These are phyloP conservation scores for Paraplagusia blochii DNA, from an alignment of 2,113 vertebrate species.

Conservation along the genomic window DNA sequence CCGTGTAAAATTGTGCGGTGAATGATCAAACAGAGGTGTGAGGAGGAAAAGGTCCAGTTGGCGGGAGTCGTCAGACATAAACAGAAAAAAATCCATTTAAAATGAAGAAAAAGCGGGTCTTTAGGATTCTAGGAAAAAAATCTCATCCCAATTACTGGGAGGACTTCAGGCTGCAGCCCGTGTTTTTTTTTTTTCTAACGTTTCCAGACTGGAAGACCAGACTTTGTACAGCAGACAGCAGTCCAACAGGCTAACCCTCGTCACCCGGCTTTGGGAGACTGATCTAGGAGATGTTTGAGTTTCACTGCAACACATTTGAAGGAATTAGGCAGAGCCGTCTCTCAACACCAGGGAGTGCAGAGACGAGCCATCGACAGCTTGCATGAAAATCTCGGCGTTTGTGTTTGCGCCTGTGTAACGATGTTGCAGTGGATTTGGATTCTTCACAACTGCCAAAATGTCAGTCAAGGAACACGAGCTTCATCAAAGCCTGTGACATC, in stretches of 20 bases:
- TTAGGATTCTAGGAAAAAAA: slow-evolving; percentile 57
- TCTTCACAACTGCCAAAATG: slow-evolving; percentile 69
- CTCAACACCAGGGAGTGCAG: background rate
- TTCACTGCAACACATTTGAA: background rate
- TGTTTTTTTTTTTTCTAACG: slow-evolving; percentile 50
- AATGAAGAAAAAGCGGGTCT: slow-evolving; percentile 54
- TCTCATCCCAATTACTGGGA: slow-evolving; percentile 63
- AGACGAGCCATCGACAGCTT: slow-evolving; percentile 53
- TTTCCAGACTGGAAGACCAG: slow-evolving; percentile 58
- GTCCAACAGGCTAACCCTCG: slow-evolving; percentile 53
- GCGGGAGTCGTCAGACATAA: slow-evolving; percentile 70
- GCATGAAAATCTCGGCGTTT: slow-evolving; percentile 60
- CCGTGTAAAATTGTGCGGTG: slow-evolving; percentile 39
- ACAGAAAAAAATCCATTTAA: slow-evolving; percentile 59
- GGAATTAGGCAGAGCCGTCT: slow-evolving; percentile 7
- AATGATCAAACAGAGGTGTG: slow-evolving; percentile 66
- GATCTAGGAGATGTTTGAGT: slow-evolving; percentile 1
- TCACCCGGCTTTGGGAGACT: slow-evolving; percentile 28
- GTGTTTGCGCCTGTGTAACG: slow-evolving; percentile 41
- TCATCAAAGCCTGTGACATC: slow-evolving; percentile 66
- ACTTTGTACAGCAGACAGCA: slow-evolving; percentile 56
- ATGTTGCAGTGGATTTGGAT: slow-evolving; percentile 50
- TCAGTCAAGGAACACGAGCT: slow-evolving; percentile 60
- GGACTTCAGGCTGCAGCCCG: slow-evolving; percentile 67
- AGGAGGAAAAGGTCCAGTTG: slow-evolving; percentile 56